A percentile compares a stretch with the other conserved stretches of the same genome.
Evolutionary conservation across 2,888 invertebrate genomes (phyloP).

Genomic region (Omphaloscelis lunosa): DNA sequence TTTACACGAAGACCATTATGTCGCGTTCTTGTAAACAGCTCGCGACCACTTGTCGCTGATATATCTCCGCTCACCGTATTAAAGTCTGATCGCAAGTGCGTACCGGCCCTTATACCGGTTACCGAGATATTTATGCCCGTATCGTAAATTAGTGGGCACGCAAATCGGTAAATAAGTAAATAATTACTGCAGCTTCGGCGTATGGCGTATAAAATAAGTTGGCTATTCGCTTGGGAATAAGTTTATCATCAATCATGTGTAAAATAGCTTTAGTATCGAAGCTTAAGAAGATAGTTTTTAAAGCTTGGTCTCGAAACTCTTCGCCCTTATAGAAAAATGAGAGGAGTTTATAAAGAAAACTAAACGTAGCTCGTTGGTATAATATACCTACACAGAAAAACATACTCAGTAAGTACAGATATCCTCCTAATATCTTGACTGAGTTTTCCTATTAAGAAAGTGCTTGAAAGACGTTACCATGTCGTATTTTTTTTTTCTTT

Average conservation of each 20-base stretch:
- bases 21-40: conserved; percentile 89
- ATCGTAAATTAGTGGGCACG: conserved; percentile 58
- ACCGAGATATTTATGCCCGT: conserved; percentile 61
- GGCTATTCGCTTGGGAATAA: conserved; percentile 44
- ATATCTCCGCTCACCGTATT: conserved; percentile 86
- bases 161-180: conserved; percentile 66
- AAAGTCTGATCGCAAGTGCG: conserved; percentile 57
- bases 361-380: neutral
- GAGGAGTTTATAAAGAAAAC: neutral
- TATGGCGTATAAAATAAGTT: conserved; percentile 51
- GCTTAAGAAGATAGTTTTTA: conserved; percentile 25
- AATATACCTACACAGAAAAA: neutral
- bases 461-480: neutral
- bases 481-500: neutral
- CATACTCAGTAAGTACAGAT: neutral
- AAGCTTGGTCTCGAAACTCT: neutral
- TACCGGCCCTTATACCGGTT: conserved; percentile 63
- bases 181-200: conserved; percentile 59
- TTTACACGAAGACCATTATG: conserved; percentile 84
- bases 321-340: neutral
- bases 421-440: neutral
- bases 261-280: conserved; percentile 38
- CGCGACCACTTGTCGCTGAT: conserved; percentile 85
- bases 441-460: neutral
- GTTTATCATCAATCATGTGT: conserved; percentile 58